phyloP scores from a whole-genome alignment of 1,140 invertebrate species.

The Drosophila bocqueti region DNA sequence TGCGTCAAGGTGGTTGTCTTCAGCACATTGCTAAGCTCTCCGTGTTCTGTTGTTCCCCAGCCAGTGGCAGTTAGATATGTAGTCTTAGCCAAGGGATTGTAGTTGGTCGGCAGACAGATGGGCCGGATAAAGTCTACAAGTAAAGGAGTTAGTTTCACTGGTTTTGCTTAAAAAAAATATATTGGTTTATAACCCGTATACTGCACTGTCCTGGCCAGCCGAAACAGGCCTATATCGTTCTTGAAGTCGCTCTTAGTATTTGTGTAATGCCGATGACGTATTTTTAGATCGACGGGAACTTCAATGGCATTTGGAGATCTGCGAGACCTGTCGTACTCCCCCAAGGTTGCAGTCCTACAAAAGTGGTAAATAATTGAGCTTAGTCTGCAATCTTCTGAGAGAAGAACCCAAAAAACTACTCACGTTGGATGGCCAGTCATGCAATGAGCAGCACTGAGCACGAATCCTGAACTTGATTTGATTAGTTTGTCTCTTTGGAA shows the following conservation, averaged over 20 bases:
- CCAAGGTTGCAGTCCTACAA: neutral
- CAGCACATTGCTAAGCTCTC: neutral
- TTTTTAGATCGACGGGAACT: neutral
- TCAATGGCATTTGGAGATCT: neutral
- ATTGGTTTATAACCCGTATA: neutral
- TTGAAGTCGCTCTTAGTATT: no score
- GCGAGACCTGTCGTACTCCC: neutral
- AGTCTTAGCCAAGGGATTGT: neutral
- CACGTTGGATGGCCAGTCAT: neutral
- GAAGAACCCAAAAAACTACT: neutral
- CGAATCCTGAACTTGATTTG: neutral
- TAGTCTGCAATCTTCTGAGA: neutral
- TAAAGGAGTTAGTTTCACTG: no score
- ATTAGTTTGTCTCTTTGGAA: neutral
- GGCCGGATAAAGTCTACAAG: neutral
- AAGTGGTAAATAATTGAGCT: neutral
- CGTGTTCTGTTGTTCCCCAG: conserved; percentile 3
- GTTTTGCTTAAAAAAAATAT: no score
- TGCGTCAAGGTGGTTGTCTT: conserved; percentile 6
- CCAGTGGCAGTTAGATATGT: neutral
- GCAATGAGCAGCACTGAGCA: conserved; percentile 23
- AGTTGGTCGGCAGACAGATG: conserved; percentile 16
- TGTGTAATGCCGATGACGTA: neutral
- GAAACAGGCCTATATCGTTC: conserved; percentile 3
- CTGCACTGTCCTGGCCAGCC: neutral